Evolutionary conservation across 2,113 vertebrate species (phyloP), one percentile per base, ranked within the genome.

Genomic region (Nibea coibor): DNA sequence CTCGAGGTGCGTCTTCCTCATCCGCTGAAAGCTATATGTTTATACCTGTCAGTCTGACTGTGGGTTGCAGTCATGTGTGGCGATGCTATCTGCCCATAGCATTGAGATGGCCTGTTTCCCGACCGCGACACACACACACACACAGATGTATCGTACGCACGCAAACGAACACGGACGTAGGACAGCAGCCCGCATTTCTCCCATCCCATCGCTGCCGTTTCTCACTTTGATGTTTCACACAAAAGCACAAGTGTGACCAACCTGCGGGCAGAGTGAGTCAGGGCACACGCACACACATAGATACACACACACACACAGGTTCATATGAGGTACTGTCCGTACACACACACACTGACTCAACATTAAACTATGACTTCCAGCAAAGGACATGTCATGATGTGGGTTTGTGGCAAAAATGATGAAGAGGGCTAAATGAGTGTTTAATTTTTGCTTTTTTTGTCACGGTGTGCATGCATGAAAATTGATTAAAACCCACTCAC

Each of bases 1-100:
- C 53, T 75, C 19, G 28, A 48, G 67, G 56, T 28, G 16, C 10
- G 66, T 82, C 73, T 56, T 56, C 58, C 75, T 51, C 9, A 0
- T 64, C 72, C 56, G 56, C 64, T 88, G 64, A 85, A 79, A 85
- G 85, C 65, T 78, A 24, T 75, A 78, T 85, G 82, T 90, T 91
- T 91, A 85, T 91, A 84, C 82, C 88, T 86, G 89, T 90, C 92
- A 91, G 66, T 90, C 84, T 39, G 57, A 80, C 87, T 87, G 85
- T 85, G 90, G 90, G 77, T 75, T 91, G 86, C 80, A 93, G 87
- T 88, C 90, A 89, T 90, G 91, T 84, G 88, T 87, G 86, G 75
- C 54, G 82, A 88, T 87, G 85, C 72, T 92, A 88, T 92, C 87
- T 39, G 85, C 84, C 83, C 87, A 59, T 72, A 78, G 88, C 89